phyloP scores from a whole-genome alignment of 1,140 invertebrate species.

The Drosophila pandora region DNA sequence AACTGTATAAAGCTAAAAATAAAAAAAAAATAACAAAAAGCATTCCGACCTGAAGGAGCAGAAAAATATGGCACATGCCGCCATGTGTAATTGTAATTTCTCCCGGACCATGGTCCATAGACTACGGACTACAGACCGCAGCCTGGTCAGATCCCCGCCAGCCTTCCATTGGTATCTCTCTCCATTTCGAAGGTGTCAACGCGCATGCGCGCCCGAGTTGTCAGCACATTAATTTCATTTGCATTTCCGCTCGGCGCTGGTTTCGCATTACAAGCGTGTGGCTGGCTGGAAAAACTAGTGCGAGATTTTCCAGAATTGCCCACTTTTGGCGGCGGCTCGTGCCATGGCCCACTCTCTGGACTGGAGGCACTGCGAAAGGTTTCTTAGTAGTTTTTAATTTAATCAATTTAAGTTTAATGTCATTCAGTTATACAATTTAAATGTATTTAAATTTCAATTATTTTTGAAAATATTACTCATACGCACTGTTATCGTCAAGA shows the following conservation, averaged over 20 bases:
- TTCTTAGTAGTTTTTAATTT: not conserved
- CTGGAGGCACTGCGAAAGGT: conserved; percentile 1
- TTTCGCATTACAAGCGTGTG: conserved; percentile 72
- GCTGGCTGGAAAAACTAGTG: conserved; percentile 78
- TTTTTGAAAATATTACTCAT: no score
- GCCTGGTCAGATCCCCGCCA: conserved; percentile 9
- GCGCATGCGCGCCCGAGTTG: conserved; percentile 77
- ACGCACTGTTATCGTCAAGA: no score
- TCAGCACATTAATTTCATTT: conserved; percentile 83
- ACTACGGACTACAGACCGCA: conserved; percentile 15
- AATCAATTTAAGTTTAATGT: not conserved
- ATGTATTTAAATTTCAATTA: no score
- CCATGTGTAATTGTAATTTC: conserved; percentile 78
- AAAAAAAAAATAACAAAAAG: not conserved
- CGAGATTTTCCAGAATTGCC: conserved; percentile 69
- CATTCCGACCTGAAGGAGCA: conserved; percentile 18
- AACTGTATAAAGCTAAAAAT: conserved; percentile 27
- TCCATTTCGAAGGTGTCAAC: conserved; percentile 70
- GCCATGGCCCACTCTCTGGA: conserved; percentile 42
- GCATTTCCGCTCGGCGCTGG: conserved; percentile 80
- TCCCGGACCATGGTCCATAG: conserved; percentile 51
- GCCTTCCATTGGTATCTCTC: conserved; percentile 7
- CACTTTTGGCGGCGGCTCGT: conserved; percentile 70
- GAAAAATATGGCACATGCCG: conserved; percentile 80
- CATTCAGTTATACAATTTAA: no score